phyloP scores from a whole-genome alignment of 2,797 vertebrate species.

The Ambastaia sidthimunki region DNA sequence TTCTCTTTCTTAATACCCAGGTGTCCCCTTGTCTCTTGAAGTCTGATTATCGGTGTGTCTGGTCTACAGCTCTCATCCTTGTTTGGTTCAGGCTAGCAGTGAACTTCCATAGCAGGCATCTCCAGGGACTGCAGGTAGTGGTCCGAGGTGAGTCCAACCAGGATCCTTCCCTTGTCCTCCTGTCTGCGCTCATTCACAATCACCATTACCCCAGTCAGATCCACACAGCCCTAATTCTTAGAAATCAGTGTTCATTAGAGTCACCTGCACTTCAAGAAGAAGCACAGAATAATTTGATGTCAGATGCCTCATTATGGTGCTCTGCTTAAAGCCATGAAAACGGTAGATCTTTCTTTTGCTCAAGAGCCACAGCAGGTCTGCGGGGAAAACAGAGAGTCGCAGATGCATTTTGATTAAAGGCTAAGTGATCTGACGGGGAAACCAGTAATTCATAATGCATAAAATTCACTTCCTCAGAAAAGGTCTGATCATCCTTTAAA shows the following conservation, averaged over 20 bases:
- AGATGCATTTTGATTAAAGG: conserved; percentile 55
- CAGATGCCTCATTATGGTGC: conserved; percentile 45
- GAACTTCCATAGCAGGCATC: conserved; percentile 79
- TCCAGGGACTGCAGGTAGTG: conserved; percentile 93
- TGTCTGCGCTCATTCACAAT: conserved; percentile 40
- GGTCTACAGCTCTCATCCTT: conserved; percentile 59
- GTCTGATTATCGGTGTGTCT: conserved; percentile 67
- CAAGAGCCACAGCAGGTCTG: conserved; percentile 35
- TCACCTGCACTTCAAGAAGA: conserved; percentile 52
- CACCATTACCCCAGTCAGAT: background rate
- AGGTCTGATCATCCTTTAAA: conserved; percentile 25
- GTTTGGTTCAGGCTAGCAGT: conserved; percentile 64
- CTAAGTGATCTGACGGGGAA: conserved; percentile 42
- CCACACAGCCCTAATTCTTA: conserved; percentile 34
- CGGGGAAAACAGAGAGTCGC: conserved; percentile 39
- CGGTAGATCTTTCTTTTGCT: conserved; percentile 47
- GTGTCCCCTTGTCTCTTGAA: conserved; percentile 48
- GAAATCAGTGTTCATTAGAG: conserved; percentile 55
- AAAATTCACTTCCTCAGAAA: conserved; percentile 25
- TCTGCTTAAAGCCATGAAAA: conserved; percentile 46
- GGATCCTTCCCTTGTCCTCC: conserved; percentile 11
- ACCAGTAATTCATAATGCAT: conserved; percentile 53
- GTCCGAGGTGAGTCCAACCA: conserved; percentile 76
- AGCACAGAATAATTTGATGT: conserved; percentile 46
- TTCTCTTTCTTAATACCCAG: conserved; percentile 56